phyloP scores from a whole-genome alignment of 2,797 vertebrate species.

The Paratrypauchen microcephalus region DNA sequence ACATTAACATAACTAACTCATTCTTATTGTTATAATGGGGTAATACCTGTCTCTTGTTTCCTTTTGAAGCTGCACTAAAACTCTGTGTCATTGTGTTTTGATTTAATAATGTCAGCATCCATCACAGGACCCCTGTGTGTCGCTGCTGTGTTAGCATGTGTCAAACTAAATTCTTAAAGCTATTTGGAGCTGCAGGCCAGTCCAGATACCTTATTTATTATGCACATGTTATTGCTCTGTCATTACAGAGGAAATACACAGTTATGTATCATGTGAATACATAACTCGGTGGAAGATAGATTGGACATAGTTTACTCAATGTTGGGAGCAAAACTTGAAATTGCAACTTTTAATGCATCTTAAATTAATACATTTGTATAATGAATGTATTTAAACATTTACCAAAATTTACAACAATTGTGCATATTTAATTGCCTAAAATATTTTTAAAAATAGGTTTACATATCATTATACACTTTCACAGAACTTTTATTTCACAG shows the following conservation, averaged over 20 bases:
- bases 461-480: not conserved
- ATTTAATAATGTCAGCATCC: constrained; percentile 31
- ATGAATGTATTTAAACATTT: constrained; percentile 11
- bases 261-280: constrained; percentile 41
- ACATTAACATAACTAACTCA: constrained; percentile 10
- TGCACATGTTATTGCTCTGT: constrained; percentile 57
- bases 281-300: constrained; percentile 37
- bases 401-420: constrained; percentile 16
- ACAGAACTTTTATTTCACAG: not conserved
- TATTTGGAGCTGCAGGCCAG: constrained; percentile 86
- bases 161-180: constrained; percentile 60
- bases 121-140: constrained; percentile 41
- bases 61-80: constrained; percentile 55
- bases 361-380: constrained; percentile 18
- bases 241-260: constrained; percentile 28
- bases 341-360: constrained; percentile 44
- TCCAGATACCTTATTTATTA: constrained; percentile 69
- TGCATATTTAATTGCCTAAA: not conserved
- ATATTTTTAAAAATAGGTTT: not conserved
- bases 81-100: constrained; percentile 34
- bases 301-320: constrained; percentile 31
- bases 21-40: not conserved
- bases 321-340: constrained; percentile 21
- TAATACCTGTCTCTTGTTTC: constrained; percentile 49
- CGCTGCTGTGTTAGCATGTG: constrained; percentile 51